These are phyloP conservation scores for Flexamia atlantica DNA, from an alignment of 2,888 invertebrate genomes.

Conservation along the genomic window DNA sequence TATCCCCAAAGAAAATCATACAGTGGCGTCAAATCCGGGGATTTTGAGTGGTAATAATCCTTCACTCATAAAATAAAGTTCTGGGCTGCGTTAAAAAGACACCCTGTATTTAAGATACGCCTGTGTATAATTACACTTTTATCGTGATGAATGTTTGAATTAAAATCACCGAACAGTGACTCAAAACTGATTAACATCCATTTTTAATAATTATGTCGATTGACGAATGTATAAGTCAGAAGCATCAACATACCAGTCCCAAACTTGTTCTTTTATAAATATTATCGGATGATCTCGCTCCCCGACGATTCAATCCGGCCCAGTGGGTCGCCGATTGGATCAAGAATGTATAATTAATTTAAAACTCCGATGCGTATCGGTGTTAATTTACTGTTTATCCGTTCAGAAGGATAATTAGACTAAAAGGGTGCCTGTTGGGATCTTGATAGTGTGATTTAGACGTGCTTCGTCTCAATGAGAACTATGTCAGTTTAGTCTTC, in stretches of 20 bases:
- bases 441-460: slow-evolving; percentile 6
- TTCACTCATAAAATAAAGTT: too few species aligned
- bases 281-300: not conserved
- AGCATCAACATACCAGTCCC: not conserved
- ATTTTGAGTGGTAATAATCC: too few species aligned
- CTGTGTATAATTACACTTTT: too few species aligned
- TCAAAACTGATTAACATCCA: not conserved
- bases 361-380: slow-evolving; percentile 21
- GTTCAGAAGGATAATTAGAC: slow-evolving; percentile 31
- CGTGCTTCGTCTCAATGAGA: too few species aligned
- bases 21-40: too few species aligned
- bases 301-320: slow-evolving; percentile 16
- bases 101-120: too few species aligned
- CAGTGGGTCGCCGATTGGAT: slow-evolving; percentile 18
- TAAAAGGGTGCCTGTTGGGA: slow-evolving; percentile 26
- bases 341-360: slow-evolving; percentile 46
- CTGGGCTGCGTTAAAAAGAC: too few species aligned
- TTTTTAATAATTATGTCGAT: not conserved
- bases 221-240: not conserved
- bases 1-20: too few species aligned
- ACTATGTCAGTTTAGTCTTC: too few species aligned
- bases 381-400: slow-evolving; percentile 36
- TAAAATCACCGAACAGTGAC: too few species aligned
- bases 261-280: not conserved
- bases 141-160: too few species aligned